A percentile compares a stretch with the other conserved stretches of the same genome.
phyloP scores from a whole-genome alignment of 2,888 invertebrate genomes.

The Andrena marginata region DNA sequence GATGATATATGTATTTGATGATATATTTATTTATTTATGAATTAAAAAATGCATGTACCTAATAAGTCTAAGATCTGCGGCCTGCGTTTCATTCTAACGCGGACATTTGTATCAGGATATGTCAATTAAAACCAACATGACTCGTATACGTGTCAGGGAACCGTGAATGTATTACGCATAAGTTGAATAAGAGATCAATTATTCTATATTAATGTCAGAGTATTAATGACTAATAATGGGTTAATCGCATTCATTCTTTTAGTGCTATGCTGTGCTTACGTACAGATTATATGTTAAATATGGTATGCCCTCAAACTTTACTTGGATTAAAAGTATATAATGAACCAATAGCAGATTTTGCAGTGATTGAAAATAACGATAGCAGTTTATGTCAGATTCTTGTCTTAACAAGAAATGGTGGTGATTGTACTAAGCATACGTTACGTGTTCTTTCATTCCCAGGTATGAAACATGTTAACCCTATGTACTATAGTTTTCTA shows the following conservation, averaged over 20 bases:
- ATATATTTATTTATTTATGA: no score
- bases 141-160: neutral
- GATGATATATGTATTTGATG: no score
- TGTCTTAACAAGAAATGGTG: slow-evolving; percentile 64
- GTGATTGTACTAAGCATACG: slow-evolving; percentile 37
- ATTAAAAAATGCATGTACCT: no score
- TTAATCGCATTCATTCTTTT: slow-evolving; percentile 36
- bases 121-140: neutral
- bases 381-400: slow-evolving; percentile 72
- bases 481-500: neutral
- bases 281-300: slow-evolving; percentile 69
- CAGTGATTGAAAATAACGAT: slow-evolving; percentile 71
- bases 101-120: no score
- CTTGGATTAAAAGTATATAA: slow-evolving; percentile 72
- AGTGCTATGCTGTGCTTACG: slow-evolving; percentile 78
- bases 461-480: slow-evolving; percentile 65
- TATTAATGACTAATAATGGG: neutral
- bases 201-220: neutral
- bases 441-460: slow-evolving; percentile 78
- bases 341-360: slow-evolving; percentile 75
- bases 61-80: no score
- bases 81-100: no score
- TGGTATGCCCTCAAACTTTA: slow-evolving; percentile 77
- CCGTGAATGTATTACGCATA: neutral
- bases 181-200: slow-evolving; percentile 13